These are phyloP conservation scores for Apis laboriosa DNA, from an alignment of 1,140 invertebrate species.

Conservation along the genomic window DNA sequence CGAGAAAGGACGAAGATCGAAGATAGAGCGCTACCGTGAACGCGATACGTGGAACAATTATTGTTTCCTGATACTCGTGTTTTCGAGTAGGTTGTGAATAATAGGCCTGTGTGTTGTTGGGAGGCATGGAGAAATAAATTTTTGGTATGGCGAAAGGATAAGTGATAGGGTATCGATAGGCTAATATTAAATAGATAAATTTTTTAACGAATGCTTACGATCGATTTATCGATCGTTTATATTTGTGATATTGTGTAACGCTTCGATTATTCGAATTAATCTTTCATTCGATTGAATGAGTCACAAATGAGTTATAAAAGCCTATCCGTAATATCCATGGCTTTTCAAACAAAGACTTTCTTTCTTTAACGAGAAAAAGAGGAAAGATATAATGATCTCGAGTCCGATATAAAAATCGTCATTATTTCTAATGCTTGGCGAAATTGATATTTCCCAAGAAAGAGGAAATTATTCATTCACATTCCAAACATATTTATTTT, in stretches of 20 bases:
- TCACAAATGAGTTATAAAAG: background rate
- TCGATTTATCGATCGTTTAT: slow-evolving; percentile 6
- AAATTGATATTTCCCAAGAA: too few species aligned
- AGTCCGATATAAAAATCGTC: too few species aligned
- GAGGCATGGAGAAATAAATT: background rate
- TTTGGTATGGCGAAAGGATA: background rate
- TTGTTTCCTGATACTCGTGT: background rate
- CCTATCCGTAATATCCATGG: background rate
- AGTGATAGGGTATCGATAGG: background rate
- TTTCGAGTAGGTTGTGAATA: slow-evolving; percentile 8
- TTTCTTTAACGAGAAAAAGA: too few species aligned
- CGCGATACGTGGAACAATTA: background rate
- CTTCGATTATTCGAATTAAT: background rate
- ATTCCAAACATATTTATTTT: too few species aligned
- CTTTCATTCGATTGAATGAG: background rate
- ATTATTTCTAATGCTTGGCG: too few species aligned
- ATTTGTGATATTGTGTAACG: background rate
- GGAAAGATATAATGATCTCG: too few species aligned
- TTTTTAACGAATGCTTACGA: background rate
- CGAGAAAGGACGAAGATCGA: too few species aligned
- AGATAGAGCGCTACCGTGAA: background rate
- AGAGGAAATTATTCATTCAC: too few species aligned
- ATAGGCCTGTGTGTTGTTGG: background rate
- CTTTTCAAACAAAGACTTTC: background rate
- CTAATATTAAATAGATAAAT: background rate